Conservation (phyloP, 2,113 vertebrate genomes). For the Capreolus pygargus region DNA sequence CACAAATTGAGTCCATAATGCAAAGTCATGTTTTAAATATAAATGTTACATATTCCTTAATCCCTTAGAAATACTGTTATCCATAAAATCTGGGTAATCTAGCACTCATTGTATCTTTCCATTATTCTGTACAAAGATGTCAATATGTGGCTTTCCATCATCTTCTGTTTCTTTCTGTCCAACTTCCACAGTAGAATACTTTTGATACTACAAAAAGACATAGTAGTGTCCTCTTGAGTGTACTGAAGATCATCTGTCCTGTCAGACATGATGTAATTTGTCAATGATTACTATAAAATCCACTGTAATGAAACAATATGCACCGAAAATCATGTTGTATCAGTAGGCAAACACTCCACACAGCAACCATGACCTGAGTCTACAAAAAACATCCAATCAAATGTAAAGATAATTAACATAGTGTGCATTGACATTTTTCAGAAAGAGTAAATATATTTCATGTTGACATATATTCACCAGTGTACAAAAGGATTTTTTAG, state of each 20-base stretch:
- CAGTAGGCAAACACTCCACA: neutral
- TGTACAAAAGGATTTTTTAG: neutral
- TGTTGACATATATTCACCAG: neutral
- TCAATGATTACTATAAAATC: neutral
- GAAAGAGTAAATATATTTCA: neutral
- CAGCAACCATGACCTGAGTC: neutral
- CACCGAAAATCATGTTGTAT: neutral
- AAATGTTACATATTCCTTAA: conserved; percentile 22
- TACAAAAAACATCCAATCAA: neutral
- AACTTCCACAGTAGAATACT: neutral
- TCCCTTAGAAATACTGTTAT: conserved; percentile 21
- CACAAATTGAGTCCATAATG: conserved; percentile 1
- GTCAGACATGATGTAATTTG: neutral
- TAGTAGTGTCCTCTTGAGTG: neutral
- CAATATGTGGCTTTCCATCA: neutral
- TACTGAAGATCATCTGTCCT: neutral
- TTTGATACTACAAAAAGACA: neutral
- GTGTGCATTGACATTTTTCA: neutral
- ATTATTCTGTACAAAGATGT: neutral
- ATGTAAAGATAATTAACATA: neutral
- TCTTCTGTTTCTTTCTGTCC: neutral
- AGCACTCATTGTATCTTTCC: neutral
- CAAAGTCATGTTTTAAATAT: neutral
- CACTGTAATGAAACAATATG: neutral
- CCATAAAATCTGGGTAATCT: neutral